These are phyloP conservation scores for Urophycis tenuis DNA, from an alignment of 2,797 vertebrate species.

Conservation along the genomic window DNA sequence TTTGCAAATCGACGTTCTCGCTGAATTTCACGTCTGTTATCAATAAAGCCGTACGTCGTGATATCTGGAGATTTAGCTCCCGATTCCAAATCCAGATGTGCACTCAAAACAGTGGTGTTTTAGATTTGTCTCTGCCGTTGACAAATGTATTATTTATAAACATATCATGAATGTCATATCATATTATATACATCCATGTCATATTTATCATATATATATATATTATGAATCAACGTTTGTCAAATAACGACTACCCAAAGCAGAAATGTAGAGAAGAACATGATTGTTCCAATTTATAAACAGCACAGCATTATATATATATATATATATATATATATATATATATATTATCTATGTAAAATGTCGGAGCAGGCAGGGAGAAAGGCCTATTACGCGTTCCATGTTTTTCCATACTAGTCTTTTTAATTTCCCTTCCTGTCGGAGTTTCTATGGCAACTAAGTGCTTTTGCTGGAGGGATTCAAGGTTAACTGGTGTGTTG, in stretches of 20 bases:
- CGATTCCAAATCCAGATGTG: too few relatives aligned
- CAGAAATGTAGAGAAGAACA: too few relatives aligned
- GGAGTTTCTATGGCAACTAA: conserved; percentile 74
- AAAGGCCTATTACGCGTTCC: conserved; percentile 38
- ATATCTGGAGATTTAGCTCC: too few relatives aligned
- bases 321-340: background rate
- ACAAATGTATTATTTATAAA: too few relatives aligned
- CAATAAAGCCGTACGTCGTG: background rate
- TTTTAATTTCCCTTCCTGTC: conserved; percentile 58
- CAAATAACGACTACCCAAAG: background rate
- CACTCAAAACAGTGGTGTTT: too few relatives aligned
- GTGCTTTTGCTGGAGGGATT: conserved; percentile 58
- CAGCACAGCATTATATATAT: too few relatives aligned
- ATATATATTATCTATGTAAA: conserved; percentile 21
- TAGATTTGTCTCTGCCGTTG: too few relatives aligned
- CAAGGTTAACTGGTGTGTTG: conserved; percentile 38
- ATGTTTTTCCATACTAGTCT: conserved; percentile 42
- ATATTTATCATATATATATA: too few relatives aligned
- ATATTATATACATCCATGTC: too few relatives aligned
- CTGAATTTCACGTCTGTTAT: background rate
- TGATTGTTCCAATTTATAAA: too few relatives aligned
- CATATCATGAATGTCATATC: too few relatives aligned
- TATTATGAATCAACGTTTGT: background rate
- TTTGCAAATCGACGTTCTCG: too few relatives aligned
- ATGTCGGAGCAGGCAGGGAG: conserved; percentile 19